phyloP scores from a whole-genome alignment of 92 coral and sea anemone genomes.

The Diadumene lineata region DNA sequence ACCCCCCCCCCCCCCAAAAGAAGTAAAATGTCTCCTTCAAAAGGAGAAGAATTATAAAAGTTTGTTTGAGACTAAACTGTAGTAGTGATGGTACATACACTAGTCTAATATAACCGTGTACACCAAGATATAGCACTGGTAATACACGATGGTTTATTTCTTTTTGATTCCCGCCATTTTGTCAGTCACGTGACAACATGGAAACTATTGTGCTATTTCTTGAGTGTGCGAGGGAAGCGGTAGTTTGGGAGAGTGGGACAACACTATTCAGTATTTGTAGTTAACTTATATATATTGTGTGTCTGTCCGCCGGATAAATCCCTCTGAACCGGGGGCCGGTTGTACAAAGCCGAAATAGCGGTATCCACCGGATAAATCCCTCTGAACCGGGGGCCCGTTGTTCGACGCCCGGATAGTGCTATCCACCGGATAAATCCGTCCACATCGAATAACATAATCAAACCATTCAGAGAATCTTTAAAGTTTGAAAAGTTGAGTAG shows the following conservation, averaged over 20 bases:
- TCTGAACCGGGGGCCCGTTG: no score
- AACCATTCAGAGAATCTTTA: no score
- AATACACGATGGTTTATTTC: not conserved
- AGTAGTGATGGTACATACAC: not conserved
- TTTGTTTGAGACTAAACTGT: not conserved
- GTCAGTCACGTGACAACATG: not conserved
- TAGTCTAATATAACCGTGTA: not conserved
- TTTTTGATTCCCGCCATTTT: not conserved
- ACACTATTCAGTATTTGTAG: not conserved
- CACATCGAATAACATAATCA: no score
- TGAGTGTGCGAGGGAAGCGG: not conserved
- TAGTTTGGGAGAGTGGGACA: not conserved
- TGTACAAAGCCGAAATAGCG: no score
- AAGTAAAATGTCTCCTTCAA: not conserved
- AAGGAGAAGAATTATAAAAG: not conserved
- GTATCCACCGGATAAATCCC: no score
- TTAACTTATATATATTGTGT: no score
- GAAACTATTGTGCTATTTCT: not conserved
- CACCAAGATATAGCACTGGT: not conserved
- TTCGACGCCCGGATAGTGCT: no score
- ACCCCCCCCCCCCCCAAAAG: not conserved
- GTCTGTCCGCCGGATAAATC: no score
- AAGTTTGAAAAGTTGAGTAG: no score
- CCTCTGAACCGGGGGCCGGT: no score
- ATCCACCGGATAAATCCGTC: no score